phyloP scores from a whole-genome alignment of 1,140 invertebrate species.

The Aphelenchoides besseyi region DNA sequence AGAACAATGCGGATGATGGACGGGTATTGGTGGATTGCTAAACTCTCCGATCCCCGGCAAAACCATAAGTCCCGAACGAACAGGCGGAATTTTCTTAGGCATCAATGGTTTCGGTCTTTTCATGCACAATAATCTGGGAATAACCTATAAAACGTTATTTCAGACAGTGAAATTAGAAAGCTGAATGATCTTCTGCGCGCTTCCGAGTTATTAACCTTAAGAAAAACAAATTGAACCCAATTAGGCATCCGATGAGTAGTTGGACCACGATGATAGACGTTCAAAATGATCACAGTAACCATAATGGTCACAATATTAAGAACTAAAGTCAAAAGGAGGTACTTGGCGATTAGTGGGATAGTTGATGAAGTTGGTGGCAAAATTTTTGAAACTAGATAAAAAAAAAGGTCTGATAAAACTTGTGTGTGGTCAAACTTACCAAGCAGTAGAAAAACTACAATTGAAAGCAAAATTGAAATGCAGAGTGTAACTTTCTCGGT shows the following conservation, averaged over 20 bases:
- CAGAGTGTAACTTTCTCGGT: conserved; percentile 85
- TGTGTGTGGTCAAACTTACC: conserved; percentile 89
- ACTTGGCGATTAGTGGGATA: conserved; percentile 92
- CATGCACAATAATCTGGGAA: conserved; percentile 16
- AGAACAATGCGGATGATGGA: conserved; percentile 28
- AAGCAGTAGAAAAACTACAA: conserved; percentile 94
- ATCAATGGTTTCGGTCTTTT: conserved; percentile 20
- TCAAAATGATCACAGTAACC: conserved; percentile 95
- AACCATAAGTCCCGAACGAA: conserved; percentile 11
- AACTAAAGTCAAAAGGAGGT: conserved; percentile 95
- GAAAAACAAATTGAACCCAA: conserved; percentile 84
- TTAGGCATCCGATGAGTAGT: conserved; percentile 82
- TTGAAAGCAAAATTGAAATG: conserved; percentile 94
- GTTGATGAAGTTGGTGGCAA: conserved; percentile 90
- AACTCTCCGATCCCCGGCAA: conserved; percentile 8
- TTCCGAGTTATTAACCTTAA: conserved; percentile 68
- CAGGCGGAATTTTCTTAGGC: conserved; percentile 12
- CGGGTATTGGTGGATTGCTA: conserved; percentile 2
- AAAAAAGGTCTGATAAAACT: too few species aligned
- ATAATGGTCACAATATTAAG: conserved; percentile 99
- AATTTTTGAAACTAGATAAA: conserved; percentile 94
- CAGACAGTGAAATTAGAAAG: conserved; percentile 62
- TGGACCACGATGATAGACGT: conserved; percentile 95
- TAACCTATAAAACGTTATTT: too few species aligned
- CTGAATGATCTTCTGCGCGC: conserved; percentile 5